A percentile compares a stretch with the other conserved stretches of the same genome.
These are phyloP conservation scores for Drosophila trapezifrons DNA, from an alignment of 1,140 invertebrate genomes.

Conservation along the genomic window DNA sequence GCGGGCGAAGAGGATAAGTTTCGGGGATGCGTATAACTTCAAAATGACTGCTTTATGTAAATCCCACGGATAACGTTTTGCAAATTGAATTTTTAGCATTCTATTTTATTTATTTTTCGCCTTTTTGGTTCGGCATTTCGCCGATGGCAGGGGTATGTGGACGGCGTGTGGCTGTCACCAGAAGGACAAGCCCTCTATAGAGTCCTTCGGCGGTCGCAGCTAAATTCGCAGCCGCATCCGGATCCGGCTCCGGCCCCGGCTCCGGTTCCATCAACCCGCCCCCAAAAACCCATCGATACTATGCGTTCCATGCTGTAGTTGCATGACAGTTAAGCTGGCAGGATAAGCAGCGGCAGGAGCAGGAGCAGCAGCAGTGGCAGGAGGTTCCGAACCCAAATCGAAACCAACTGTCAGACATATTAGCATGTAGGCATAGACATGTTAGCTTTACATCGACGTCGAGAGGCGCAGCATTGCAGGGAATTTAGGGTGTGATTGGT, in stretches of 20 bases:
- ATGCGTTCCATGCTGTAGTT: constrained; percentile 66
- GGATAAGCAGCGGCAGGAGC: constrained; percentile 62
- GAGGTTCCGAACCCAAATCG: constrained; percentile 47
- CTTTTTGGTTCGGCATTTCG: constrained; percentile 36
- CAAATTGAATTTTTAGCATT: constrained; percentile 84
- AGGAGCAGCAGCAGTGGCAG: constrained; percentile 4
- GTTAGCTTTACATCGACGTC: constrained; percentile 44
- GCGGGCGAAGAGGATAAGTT: constrained; percentile 37
- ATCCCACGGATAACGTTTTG: constrained; percentile 84
- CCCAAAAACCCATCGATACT: constrained; percentile 70
- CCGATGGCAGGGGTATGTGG: neutral
- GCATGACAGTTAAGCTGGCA: constrained; percentile 78
- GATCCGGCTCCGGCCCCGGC: constrained; percentile 27
- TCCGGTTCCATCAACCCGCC: constrained; percentile 26
- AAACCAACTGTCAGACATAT: constrained; percentile 79
- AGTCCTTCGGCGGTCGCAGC: constrained; percentile 55
- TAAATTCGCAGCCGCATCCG: constrained; percentile 57
- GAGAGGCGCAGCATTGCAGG: constrained; percentile 17
- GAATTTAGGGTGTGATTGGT: constrained; percentile 32
- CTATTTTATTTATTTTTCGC: constrained; percentile 83
- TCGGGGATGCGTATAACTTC: constrained; percentile 79
- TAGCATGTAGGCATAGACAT: constrained; percentile 77
- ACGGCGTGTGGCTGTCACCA: constrained; percentile 60
- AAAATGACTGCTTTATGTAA: constrained; percentile 84
- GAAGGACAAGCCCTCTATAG: constrained; percentile 44